These are phyloP conservation scores for Drosophila neonasuta DNA, from an alignment of 2,888 invertebrate genomes.

Conservation along the genomic window DNA sequence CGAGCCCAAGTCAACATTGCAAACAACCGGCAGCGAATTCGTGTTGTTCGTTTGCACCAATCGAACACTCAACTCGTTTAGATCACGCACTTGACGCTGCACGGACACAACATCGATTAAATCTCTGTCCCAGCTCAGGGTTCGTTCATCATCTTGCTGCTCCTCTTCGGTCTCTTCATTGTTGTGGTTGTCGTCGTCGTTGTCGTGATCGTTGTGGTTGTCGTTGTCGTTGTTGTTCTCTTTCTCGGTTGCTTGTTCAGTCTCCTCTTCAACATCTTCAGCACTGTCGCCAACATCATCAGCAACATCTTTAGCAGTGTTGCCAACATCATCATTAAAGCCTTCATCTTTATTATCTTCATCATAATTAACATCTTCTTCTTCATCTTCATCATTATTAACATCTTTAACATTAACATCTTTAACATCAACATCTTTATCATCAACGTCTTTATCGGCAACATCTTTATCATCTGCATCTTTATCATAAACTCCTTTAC, in stretches of 20 bases:
- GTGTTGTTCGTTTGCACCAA: slow-evolving; percentile 12
- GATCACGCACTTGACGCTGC: slow-evolving; percentile 9
- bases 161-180: neutral
- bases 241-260: neutral
- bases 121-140: slow-evolving; percentile 26
- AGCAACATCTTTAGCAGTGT: too few species aligned
- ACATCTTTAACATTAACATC: too few species aligned
- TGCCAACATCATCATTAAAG: too few species aligned
- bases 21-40: neutral
- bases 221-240: neutral
- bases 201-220: neutral
- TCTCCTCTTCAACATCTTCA: neutral
- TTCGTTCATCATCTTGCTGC: slow-evolving; percentile 15
- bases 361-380: too few species aligned
- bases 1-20: neutral
- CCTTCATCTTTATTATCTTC: too few species aligned
- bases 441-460: too few species aligned
- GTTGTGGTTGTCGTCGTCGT: neutral
- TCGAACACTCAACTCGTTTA: neutral
- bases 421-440: too few species aligned
- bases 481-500: neutral
- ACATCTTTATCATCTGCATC: neutral
- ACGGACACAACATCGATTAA: slow-evolving; percentile 25
- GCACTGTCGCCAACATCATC: too few species aligned
- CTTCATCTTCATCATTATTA: too few species aligned